Percentiles rank a stretch among this genome's conserved stretches.
These are phyloP conservation scores for Hydrocynus forskahlii DNA, from an alignment of 2,797 vertebrate genomes.

Conservation along the genomic window DNA sequence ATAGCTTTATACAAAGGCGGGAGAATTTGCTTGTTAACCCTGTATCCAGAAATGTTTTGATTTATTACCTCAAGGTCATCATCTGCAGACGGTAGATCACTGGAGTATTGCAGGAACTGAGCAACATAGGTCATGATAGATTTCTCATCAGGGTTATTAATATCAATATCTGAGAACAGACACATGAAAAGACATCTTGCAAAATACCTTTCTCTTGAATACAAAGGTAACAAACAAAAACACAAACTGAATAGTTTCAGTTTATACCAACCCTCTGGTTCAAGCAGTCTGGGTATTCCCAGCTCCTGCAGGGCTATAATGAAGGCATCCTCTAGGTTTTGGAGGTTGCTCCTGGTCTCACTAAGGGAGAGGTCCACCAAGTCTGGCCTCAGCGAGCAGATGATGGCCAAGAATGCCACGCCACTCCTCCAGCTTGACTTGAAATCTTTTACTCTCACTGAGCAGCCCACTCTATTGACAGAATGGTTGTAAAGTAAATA, in stretches of 20 bases:
- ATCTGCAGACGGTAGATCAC: conserved; percentile 68
- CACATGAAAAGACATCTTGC: background rate
- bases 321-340: conserved; percentile 90
- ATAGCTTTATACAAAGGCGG: background rate
- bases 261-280: conserved; percentile 83
- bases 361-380: conserved; percentile 82
- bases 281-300: conserved; percentile 86
- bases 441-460: conserved; percentile 84
- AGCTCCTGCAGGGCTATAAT: conserved; percentile 85
- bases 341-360: conserved; percentile 78
- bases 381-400: conserved; percentile 86
- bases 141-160: conserved; percentile 88
- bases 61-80: conserved; percentile 78
- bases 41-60: too few relatives aligned
- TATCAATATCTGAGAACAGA: conserved; percentile 82
- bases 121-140: conserved; percentile 94
- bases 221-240: background rate
- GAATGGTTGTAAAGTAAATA: background rate
- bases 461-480: conserved; percentile 65
- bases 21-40: background rate
- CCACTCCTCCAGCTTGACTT: conserved; percentile 92
- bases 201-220: background rate
- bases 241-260: background rate
- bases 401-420: conserved; percentile 86
- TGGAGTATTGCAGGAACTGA: conserved; percentile 91